phyloP scores from a whole-genome alignment of 2,797 vertebrate species.

The Falco novaeseelandiae region DNA sequence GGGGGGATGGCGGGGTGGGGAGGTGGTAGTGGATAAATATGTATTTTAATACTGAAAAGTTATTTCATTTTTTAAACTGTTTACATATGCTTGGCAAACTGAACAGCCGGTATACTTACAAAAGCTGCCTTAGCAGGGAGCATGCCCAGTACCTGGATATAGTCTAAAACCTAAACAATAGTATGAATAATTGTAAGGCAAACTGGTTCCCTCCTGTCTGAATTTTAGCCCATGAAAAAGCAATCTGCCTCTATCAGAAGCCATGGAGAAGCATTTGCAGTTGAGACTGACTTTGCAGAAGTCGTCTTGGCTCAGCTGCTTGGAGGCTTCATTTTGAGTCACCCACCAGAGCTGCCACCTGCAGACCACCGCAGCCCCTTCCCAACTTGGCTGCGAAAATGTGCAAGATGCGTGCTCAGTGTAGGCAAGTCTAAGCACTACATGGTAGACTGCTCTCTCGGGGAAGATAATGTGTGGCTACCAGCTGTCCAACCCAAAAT shows the following conservation, averaged over 20 bases:
- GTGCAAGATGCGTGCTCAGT: background rate
- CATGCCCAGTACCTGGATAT: background rate
- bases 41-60: conserved; percentile 44
- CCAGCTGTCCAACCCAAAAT: conserved; percentile 4
- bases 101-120: background rate
- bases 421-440: background rate
- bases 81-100: conserved; percentile 65
- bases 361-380: fast-evolving
- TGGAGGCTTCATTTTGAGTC: background rate
- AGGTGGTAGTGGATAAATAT: background rate
- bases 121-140: background rate
- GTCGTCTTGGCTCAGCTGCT: background rate
- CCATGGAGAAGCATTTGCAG: background rate
- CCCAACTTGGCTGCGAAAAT: background rate
- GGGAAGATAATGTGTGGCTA: background rate
- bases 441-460: background rate
- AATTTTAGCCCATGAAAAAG: conserved; percentile 33
- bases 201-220: background rate
- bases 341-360: conserved; percentile 21
- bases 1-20: background rate
- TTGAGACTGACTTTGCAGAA: background rate
- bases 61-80: conserved; percentile 61
- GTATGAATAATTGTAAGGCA: conserved; percentile 8
- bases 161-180: background rate
- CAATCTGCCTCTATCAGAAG: background rate